Evolutionary conservation across 2,113 vertebrate genomes (phyloP).

Genomic region (Cacatua alba): DNA sequence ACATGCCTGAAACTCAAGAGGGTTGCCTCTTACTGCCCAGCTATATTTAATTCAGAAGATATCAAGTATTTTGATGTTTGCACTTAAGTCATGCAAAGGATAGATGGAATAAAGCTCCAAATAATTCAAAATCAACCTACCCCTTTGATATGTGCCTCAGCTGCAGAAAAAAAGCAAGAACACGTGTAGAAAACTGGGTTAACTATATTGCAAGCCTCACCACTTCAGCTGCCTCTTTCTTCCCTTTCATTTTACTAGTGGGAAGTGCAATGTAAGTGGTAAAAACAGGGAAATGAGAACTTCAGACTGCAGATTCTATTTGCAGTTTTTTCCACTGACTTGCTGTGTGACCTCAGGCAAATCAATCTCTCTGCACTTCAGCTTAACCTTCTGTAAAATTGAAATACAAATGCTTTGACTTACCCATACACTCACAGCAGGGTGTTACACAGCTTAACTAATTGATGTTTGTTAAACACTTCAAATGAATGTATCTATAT

Average conservation of each 20-base stretch:
- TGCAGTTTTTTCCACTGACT: constrained; percentile 52
- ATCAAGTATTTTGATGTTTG: neutral
- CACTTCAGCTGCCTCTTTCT: neutral
- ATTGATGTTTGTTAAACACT: constrained; percentile 48
- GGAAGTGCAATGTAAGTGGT: constrained; percentile 40
- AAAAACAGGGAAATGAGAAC: constrained; percentile 47
- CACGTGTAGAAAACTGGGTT: neutral
- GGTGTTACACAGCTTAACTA: constrained; percentile 44
- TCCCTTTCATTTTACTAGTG: constrained; percentile 21
- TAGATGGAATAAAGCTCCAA: neutral
- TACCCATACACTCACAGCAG: constrained; percentile 13
- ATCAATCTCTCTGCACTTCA: constrained; percentile 39
- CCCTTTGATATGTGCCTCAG: neutral
- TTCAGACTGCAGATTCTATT: constrained; percentile 28
- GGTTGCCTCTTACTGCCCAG: neutral
- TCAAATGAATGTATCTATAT: neutral
- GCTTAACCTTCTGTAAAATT: constrained; percentile 54
- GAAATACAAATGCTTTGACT: constrained; percentile 43
- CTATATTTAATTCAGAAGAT: neutral
- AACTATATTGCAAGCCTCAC: constrained; percentile 21
- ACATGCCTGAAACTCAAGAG: neutral
- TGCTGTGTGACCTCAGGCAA: constrained; percentile 53
- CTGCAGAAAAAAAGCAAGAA: neutral
- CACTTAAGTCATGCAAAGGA: neutral
- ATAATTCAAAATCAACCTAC: neutral